Base-by-base conservation (phyloP, 2,113 vertebrate genomes). In the Camelus bactrianus region DNA sequence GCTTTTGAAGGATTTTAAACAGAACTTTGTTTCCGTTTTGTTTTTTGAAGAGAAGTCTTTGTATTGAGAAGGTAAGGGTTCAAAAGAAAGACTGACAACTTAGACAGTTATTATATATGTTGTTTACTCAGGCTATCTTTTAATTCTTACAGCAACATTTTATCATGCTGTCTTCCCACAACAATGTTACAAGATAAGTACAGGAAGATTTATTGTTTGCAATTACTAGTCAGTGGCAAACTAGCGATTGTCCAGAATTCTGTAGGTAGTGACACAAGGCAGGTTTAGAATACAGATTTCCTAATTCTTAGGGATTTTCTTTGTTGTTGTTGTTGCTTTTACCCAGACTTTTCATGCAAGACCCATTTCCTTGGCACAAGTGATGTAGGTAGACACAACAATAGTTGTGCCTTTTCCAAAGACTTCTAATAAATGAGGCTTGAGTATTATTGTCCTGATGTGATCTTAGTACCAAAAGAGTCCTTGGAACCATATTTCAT, bases 71-170 rank as follows among this genome's bases (percentile, higher is more conserved):
- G 24, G 38, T 69, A 22, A 84, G 9, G 26, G 48, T 52, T 83
- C 5, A 67, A 93, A 76, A 65, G 46, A 64, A 79, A 91, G 62
- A 30, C 22, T 56, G 76, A 79, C 58, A 86, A 28, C 50, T 81
- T 85, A 73, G 64, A 70, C 32, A 93, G 38, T 77, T 62, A 77
- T 58, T 67, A 65, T 54, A n/a, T 52, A 20, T 20, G 26, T 38
- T 89, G n/a, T 79, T 86, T 84, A 65, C 80, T 91, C 24, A 96
- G 80, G 28, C 24, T 88, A 24, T 83, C 76, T 52, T 60, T 52
- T 88, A 75, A 56, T 79, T 80, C 84, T 93, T 82, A 42, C 35
- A 54, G 73, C 30, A 84, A 58, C 64, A 38, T 35, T 96, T 91
- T 90, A 86, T 85, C 65, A 20, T 82, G 38, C 54, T 86, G 8